Percentiles rank a stretch among this genome's conserved stretches.
Evolutionary conservation across 2,797 vertebrate species (phyloP).

Genomic region (Ambastaia sidthimunki): DNA sequence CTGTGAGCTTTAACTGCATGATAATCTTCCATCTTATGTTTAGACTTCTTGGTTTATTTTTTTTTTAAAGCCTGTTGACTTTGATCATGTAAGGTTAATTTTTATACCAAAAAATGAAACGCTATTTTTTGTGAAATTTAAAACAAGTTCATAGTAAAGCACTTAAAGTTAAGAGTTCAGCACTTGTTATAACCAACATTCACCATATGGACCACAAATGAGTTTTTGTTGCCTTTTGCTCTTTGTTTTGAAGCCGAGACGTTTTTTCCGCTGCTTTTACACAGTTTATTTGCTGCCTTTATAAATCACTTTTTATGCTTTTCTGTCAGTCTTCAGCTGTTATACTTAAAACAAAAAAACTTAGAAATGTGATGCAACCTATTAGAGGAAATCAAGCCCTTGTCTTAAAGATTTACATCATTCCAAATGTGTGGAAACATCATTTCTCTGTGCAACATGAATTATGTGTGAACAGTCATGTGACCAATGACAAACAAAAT

Average conservation of each 20-base stretch:
- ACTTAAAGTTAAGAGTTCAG: background rate
- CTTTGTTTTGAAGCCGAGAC: background rate
- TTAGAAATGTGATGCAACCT: background rate
- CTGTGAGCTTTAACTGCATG: slow-evolving; percentile 27
- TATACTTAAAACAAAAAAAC: background rate
- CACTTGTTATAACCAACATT: background rate
- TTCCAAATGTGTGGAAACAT: background rate
- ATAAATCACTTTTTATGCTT: background rate
- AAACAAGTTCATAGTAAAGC: background rate
- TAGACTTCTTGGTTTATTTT: no score
- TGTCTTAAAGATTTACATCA: background rate
- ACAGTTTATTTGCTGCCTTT: slow-evolving; percentile 5
- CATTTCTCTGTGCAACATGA: background rate
- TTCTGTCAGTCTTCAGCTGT: background rate
- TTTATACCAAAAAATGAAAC: background rate
- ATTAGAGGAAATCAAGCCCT: background rate
- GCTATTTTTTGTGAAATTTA: background rate
- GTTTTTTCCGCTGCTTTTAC: background rate
- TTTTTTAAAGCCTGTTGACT: no score
- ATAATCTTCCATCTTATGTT: slow-evolving; percentile 22
- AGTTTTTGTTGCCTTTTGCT: background rate
- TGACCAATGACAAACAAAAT: background rate
- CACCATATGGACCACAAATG: background rate
- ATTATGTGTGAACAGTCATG: background rate
- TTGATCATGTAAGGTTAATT: no score